phyloP scores from a whole-genome alignment of 1,140 invertebrate species.

The Bombus superbus region DNA sequence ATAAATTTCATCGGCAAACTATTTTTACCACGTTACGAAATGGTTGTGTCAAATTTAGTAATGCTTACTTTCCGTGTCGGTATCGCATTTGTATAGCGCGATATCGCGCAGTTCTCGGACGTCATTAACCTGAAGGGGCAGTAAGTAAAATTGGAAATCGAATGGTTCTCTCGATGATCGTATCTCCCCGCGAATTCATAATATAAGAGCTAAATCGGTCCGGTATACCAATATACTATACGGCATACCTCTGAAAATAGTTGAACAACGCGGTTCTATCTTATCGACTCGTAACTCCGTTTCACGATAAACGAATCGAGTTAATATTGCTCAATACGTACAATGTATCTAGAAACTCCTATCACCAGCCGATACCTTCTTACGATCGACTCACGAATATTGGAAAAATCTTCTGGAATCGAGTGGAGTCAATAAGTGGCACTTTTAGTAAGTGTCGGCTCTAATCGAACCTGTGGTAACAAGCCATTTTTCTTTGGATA shows the following conservation, averaged over 20 bases:
- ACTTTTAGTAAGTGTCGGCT: background rate
- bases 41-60: background rate
- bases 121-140: background rate
- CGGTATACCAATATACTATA: background rate
- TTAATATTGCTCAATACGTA: constrained; percentile 2
- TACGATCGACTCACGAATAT: background rate
- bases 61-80: background rate
- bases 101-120: background rate
- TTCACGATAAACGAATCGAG: constrained; percentile 1
- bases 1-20: background rate
- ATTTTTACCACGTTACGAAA: constrained; percentile 7
- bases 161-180: constrained; percentile 45
- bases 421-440: background rate
- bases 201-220: background rate
- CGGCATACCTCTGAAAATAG: background rate
- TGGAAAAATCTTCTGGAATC: background rate
- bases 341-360: background rate
- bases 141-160: constrained; percentile 28
- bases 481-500: background rate
- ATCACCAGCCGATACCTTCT: background rate
- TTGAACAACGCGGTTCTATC: constrained; percentile 1
- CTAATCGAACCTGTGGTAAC: background rate
- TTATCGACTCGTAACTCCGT: constrained; percentile 1
- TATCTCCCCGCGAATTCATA: constrained; percentile 25
- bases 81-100: background rate